Base-by-base conservation (phyloP, 2,797 vertebrate species). In the Cetoscarus ocellatus region DNA sequence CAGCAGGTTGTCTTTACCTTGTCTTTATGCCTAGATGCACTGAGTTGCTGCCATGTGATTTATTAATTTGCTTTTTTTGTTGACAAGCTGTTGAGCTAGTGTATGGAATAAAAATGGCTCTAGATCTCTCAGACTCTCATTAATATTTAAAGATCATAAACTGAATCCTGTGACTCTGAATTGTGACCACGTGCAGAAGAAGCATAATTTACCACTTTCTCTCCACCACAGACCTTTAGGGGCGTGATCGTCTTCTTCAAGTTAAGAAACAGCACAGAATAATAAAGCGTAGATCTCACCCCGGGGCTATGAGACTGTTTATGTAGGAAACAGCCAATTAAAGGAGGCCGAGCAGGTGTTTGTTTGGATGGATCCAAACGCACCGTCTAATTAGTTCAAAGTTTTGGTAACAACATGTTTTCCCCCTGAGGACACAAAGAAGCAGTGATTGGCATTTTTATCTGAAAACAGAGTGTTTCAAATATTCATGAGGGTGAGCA, bases 261-360 rank as follows among this genome's bases (percentile, higher is more conserved):
- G 53, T 51, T n/a, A 2, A 56, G 15, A 70, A 69, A 70, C 47
- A 47, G 48, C 6, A 64, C 50, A 43, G 7, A 42, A 14, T n/a
- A 12, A 18, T 19, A 61, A 58, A 55, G 45, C 19, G 14, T 53
- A 54, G n/a, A 68, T 36, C 44, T 61, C 15, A 61, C 57, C 59
- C n/a, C 0, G 27, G 58, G 64, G 49, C 68, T 51, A 67, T 8
- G 49, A 18, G 56, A 61, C 49, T 70, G 64, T 82, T 82, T 85
- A 70, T 80, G 70, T 61, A 63, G 34, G 39, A 67, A 67, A 72
- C 1, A 59, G 67, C 77, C 77, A 77, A 79, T 86, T 80, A 86
- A 58, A 19, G 36, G 73, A 53, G 59, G 45, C 67, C 36, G 48
- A 57, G 12, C 10, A 61, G 62, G 44, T 75, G 67, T 84, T 83